Evolutionary conservation across 1,140 invertebrate species (phyloP).

Genomic region (Trichonephila clavipes): DNA sequence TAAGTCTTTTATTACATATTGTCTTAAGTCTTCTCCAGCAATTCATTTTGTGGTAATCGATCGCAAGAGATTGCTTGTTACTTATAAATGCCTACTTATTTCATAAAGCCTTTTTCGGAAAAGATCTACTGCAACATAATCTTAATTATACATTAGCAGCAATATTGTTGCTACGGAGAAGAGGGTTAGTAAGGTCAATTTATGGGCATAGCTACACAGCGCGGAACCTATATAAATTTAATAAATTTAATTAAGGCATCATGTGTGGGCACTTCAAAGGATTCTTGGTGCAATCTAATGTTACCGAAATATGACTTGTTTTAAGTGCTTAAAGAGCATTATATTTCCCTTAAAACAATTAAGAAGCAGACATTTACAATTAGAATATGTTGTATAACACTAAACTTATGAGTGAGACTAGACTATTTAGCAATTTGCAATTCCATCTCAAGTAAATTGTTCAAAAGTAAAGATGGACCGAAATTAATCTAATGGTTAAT

Average conservation of each 20-base stretch:
- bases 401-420: not conserved
- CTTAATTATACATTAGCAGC: not conserved
- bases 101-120: not conserved
- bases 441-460: too few relatives aligned
- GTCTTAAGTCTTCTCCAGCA: not conserved
- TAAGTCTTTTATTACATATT: constrained; percentile 37
- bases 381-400: not conserved
- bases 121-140: not conserved
- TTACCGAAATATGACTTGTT: not conserved
- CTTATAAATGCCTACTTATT: not conserved
- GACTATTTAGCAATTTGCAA: too few relatives aligned
- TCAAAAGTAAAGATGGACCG: too few relatives aligned
- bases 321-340: not conserved
- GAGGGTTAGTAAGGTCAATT: not conserved
- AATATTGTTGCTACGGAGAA: not conserved
- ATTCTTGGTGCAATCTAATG: not conserved
- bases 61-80: not conserved
- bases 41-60: constrained; percentile 49
- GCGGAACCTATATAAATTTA: not conserved
- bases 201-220: not conserved
- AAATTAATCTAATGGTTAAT: too few relatives aligned
- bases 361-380: not conserved
- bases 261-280: not conserved
- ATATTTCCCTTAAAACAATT: not conserved
- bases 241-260: not conserved